Base-by-base conservation (phyloP, 2,113 vertebrate species). In the Lophochroa leadbeateri region DNA sequence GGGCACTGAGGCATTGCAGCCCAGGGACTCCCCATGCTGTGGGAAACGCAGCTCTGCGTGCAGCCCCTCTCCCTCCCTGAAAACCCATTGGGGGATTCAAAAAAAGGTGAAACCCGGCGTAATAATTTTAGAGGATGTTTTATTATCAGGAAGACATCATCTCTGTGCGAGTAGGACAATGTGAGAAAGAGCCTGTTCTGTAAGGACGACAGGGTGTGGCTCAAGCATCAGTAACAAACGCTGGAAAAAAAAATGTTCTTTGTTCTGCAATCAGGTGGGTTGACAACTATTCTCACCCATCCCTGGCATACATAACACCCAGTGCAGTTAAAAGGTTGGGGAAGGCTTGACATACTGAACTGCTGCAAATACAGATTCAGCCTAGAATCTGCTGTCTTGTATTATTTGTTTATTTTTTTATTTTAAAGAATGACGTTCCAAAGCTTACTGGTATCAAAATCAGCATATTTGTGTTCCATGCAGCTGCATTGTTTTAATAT, bases 201-300 rank as follows among this genome's bases (percentile, higher is more conserved):
- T 80, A 63, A 46, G 93, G 92, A 90, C 1, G 14, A 10, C 60
- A 60, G 92, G 92, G 88, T 89, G 94, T 90, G 96, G 93, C 88
- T 96, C 86, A 16, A 84, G 88, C 84, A 86, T 78, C 63, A n/a
- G 58, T 72, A 88, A 72, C 76, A 91, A 95, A 90, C 68, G 75
- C 95, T 77, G 68, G 67, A 81, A 91, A 90, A 87, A 94, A 96
- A 95, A 95, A 87, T 61, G 64, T 89, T 96, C 88, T 97, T 96
- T 96, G 92, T 96, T 92, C 92, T 86, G 43, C 68, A 81, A 70
- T 95, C 84, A 89, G 88, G 96, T 95, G 61, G 76, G 84, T 47
- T 85, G 84, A 95, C 91, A 96, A 92, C 57, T 93, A 47, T 85
- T 94, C 82, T 96, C 82, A 49, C 88, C 85, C 93, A 67, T 94